Evolutionary conservation across 2,797 vertebrate genomes (phyloP), one percentile per base, ranked within the genome.

Genomic region (Platyrinchus mystaceus): DNA sequence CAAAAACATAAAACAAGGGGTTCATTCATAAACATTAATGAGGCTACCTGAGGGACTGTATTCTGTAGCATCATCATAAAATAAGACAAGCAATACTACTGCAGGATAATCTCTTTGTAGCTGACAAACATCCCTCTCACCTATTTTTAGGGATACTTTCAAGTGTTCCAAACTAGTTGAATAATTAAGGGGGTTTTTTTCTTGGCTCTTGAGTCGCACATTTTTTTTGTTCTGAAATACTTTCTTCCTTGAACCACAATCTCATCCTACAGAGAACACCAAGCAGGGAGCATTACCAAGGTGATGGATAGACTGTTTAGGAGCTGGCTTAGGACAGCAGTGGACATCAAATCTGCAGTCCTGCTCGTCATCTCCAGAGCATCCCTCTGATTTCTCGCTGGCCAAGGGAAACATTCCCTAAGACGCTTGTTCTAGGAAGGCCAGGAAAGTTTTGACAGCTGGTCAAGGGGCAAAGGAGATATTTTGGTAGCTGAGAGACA

Each of bases 61-160:
- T 94, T 95, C 91, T 95, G 95, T 93, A 95, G 89, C 91, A 95
- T 95, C 95, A 95, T 96, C 96, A 96, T 66, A 96, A 96, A 95
- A 96, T 73, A 93, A 94, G 73, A 77, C 32, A 88, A 94, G 89
- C 44, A 79, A 49, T 63, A 86, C 55, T 86, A 96, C 82, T 63
- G 85, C 92, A 69, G 52, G 83, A 93, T 86, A 92, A 97, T 95
- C 87, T 93, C 89, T 96, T 96, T 96, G 89, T 91, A 95, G 94
- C 87, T 94, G 94, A 94, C 59, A 94, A 96, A 86, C 79, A 92
- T 78, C 79, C 67, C 37, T 83, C 75, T 93, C 69, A 44, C 94
- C 94, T 96, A 97, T 97, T 97, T 96, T 96, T 96, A 96, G 94
- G 85, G 94, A 94, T 96, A 88, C 89, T 96, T 97, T 95, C 75